Evolutionary conservation across 2,113 vertebrate genomes (phyloP).

Genomic region (Galeopterus variegatus): DNA sequence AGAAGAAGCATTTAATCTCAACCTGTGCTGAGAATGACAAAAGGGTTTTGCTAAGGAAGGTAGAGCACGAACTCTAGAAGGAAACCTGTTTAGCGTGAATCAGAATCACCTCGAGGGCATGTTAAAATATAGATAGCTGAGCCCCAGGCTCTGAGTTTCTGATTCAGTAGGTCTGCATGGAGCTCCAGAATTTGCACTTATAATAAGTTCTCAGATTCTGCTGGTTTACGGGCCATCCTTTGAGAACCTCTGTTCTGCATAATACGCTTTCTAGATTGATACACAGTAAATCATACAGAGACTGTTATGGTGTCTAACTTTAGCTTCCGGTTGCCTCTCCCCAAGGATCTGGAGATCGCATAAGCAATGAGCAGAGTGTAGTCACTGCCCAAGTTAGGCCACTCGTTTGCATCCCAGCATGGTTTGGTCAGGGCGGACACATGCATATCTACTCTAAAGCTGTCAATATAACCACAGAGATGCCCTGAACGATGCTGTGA

Average conservation of each 20-base stretch:
- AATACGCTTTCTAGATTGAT: background rate
- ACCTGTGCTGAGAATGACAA: background rate
- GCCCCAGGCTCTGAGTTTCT: conserved; percentile 23
- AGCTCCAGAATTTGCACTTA: background rate
- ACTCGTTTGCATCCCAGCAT: accelerated
- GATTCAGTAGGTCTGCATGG: background rate
- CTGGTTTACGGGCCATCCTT: background rate
- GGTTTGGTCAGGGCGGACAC: background rate
- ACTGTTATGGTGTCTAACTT: background rate
- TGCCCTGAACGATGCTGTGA: accelerated
- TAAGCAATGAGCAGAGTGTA: background rate
- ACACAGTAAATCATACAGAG: background rate
- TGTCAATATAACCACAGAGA: background rate
- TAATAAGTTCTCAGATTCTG: background rate
- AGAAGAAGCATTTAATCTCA: background rate
- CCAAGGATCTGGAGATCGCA: background rate
- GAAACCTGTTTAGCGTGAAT: background rate
- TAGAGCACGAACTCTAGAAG: background rate
- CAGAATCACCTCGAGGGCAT: background rate
- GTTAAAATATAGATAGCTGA: background rate
- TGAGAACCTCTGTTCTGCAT: background rate
- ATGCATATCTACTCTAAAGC: background rate
- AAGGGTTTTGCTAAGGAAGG: background rate
- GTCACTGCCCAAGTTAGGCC: background rate
- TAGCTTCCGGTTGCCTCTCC: background rate